Evolutionary conservation across 2,888 invertebrate genomes (phyloP), one percentile per base, ranked within the genome.

Genomic region (Mesoligia furuncula): DNA sequence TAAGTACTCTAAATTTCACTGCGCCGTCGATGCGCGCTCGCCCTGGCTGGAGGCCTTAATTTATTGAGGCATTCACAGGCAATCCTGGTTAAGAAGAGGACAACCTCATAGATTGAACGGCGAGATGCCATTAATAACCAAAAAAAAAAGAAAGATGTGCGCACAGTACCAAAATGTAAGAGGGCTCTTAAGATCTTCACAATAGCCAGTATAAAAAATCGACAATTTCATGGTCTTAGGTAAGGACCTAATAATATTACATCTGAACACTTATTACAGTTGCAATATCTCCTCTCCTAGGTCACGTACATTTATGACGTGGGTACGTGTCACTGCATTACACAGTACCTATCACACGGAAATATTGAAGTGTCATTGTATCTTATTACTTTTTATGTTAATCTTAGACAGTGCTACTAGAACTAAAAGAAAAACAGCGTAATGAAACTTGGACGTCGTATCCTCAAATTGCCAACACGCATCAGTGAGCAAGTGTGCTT

Each of bases 221-320:
- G n/a, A n/a, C 13, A 13, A 45, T 45, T 45, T 45, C 45, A 13
- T n/a, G n/a, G n/a, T n/a, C n/a, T n/a, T 15, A 45, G 13, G 13
- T 42, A 11, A 42, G 13, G 11, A 42, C 45, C 45, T 45, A 45
- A 13, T 42, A 42, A 61, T 61, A 31, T 27, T 42, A 36, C 36
- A 59, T 66, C 59, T 31, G n/a, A 20, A 20, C 48, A 20, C 11
- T n/a, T 51, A 51, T 5, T 51, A 36, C 70, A 42, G n/a, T 42
- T 36, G 48, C 71, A 61, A 42, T 42, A 42, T 62, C 39, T 71
- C 15, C 1, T 36, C n/a, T n/a, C n/a, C n/a, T 54, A n/a, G 8
- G 57, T 59, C 75, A 81, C 78, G 75, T 81, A 48, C 31, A 6
- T 8, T 1, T 8, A 39, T n/a, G 64, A 42, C 48, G n/a, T 48